Conservation (phyloP, 2,113 vertebrate genomes). For the Antechinus flavipes region DNA sequence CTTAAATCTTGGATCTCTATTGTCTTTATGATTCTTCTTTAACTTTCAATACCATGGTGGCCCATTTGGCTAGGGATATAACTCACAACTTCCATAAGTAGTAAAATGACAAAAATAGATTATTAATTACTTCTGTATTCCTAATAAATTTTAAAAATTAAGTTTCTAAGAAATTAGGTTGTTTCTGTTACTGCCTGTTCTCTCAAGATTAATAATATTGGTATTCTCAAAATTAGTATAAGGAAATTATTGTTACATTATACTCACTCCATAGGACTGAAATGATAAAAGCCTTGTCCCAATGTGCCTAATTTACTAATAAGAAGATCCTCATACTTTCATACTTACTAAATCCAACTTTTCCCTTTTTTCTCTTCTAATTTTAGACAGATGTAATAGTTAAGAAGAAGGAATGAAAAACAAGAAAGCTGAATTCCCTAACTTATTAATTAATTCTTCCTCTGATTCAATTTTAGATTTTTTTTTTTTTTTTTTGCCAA, state of each 20-base stretch:
- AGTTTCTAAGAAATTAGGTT: not conserved
- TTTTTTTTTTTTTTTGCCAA: not conserved
- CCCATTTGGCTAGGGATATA: not conserved
- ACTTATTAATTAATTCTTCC: constrained; percentile 3
- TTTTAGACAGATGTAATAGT: not conserved
- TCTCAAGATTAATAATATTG: not conserved
- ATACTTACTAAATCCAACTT: not conserved
- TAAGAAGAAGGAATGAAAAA: constrained; percentile 7
- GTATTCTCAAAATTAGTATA: not conserved
- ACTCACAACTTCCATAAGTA: not conserved
- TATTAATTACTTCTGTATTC: not conserved
- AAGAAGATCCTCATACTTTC: not conserved
- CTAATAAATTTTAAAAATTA: not conserved
- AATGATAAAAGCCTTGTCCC: not conserved
- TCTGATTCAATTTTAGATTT: not conserved
- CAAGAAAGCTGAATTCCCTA: not conserved
- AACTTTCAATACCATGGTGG: not conserved
- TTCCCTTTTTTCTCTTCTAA: not conserved
- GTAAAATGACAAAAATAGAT: not conserved
- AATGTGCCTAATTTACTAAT: not conserved
- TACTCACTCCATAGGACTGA: not conserved
- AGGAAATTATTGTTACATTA: not conserved
- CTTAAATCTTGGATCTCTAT: not conserved
- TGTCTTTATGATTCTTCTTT: not conserved
- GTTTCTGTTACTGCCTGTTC: not conserved